Evolutionary conservation across 2,113 vertebrate genomes (phyloP).

Genomic region (Psittacula cyanocephala): DNA sequence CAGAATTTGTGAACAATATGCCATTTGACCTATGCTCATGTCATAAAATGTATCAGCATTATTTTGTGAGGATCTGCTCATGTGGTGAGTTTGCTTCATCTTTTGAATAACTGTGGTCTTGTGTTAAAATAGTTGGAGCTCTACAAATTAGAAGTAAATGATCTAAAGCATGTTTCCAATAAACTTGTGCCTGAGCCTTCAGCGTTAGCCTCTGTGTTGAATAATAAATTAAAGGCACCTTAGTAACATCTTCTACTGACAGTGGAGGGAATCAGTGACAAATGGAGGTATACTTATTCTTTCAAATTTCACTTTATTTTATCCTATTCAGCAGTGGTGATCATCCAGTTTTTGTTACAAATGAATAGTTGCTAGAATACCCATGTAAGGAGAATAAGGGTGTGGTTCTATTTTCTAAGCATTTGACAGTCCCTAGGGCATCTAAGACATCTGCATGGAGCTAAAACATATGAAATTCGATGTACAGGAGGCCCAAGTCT

Average conservation of each 20-base stretch:
- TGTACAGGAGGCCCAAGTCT: neutral
- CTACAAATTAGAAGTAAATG: neutral
- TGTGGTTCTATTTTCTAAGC: neutral
- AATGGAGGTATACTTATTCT: neutral
- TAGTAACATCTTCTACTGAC: neutral
- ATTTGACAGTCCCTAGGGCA: neutral
- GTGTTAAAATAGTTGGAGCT: neutral
- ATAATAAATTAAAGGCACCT: neutral
- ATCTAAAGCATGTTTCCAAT: neutral
- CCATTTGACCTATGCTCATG: neutral
- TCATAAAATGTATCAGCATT: neutral
- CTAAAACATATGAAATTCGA: neutral
- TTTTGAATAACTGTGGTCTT: neutral
- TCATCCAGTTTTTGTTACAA: neutral
- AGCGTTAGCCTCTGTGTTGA: neutral
- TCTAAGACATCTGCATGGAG: neutral
- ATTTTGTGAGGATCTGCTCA: neutral
- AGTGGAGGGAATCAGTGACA: neutral
- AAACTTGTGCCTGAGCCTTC: neutral
- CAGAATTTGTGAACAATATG: neutral
- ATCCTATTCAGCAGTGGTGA: neutral
- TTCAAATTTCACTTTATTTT: neutral
- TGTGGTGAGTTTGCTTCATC: neutral
- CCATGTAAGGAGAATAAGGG: neutral
- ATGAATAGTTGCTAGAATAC: neutral